phyloP scores from a whole-genome alignment of 2,888 invertebrate genomes.

The Lepeophtheirus nordmannii region DNA sequence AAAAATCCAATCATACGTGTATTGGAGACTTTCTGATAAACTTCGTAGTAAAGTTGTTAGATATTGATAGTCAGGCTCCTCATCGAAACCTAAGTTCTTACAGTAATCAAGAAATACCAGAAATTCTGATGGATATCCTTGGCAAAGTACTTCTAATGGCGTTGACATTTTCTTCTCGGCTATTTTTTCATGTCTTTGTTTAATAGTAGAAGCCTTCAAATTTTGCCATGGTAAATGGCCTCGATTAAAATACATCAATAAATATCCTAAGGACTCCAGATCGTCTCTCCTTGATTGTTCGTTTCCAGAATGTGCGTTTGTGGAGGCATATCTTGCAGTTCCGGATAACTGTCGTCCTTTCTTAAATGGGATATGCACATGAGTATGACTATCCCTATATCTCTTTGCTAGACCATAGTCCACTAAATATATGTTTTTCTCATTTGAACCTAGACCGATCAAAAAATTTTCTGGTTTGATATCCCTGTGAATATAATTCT shows the following conservation, averaged over 20 bases:
- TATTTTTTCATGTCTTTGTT: neutral
- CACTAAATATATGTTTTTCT: neutral
- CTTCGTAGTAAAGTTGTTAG: neutral
- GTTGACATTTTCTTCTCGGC: neutral
- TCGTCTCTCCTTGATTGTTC: constrained; percentile 1
- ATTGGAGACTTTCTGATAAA: neutral
- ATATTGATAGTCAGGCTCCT: neutral
- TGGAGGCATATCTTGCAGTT: neutral
- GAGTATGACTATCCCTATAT: neutral
- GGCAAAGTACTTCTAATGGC: neutral
- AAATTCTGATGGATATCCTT: neutral
- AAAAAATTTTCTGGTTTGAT: neutral
- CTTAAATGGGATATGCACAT: neutral
- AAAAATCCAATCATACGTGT: neutral
- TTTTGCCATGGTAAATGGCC: neutral
- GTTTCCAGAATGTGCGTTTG: neutral
- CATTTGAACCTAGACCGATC: neutral
- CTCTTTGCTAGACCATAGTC: neutral
- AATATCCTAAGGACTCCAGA: neutral
- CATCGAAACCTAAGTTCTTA: neutral
- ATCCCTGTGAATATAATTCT: neutral
- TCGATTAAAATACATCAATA: neutral
- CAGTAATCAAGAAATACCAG: neutral
- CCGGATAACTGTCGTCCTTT: neutral
- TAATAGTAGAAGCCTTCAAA: neutral